A percentile compares a stretch with the other conserved stretches of the same genome.
These are phyloP conservation scores for Plectropomus leopardus DNA, from an alignment of 2,113 vertebrate species.

Conservation along the genomic window DNA sequence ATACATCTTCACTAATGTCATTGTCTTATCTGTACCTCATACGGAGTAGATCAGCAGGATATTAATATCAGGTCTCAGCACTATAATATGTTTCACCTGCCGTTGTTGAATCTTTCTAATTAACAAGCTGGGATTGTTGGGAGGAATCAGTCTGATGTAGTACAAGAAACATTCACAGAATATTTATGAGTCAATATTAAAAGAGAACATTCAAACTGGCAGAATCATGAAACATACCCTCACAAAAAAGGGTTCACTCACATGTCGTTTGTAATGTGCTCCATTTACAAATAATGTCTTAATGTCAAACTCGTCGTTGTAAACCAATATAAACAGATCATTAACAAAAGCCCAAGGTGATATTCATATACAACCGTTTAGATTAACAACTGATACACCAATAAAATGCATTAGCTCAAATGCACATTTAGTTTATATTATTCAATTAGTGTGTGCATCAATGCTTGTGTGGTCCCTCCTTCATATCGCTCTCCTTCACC, in stretches of 20 bases:
- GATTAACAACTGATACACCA: conserved; percentile 21
- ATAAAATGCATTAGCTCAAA: conserved; percentile 17
- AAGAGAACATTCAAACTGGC: background rate
- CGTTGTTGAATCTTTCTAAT: conserved; percentile 14
- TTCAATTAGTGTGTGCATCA: conserved; percentile 9
- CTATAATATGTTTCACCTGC: background rate
- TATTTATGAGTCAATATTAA: background rate
- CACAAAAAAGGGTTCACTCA: background rate
- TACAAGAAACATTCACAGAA: background rate
- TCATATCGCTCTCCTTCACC: background rate
- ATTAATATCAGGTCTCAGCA: conserved; percentile 1
- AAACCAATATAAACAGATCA: background rate
- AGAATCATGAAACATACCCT: background rate
- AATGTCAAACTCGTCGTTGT: background rate
- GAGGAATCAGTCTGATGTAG: background rate
- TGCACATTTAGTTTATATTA: background rate
- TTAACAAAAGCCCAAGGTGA: conserved; percentile 11
- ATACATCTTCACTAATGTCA: background rate
- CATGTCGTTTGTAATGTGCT: background rate
- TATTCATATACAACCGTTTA: background rate
- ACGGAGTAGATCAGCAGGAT: background rate
- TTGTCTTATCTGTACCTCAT: background rate
- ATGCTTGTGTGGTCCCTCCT: conserved; percentile 9
- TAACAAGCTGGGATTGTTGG: background rate
- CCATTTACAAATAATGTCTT: background rate